These are phyloP conservation scores for Parascotia fuliginaria DNA, from an alignment of 2,888 invertebrate genomes.

Conservation along the genomic window DNA sequence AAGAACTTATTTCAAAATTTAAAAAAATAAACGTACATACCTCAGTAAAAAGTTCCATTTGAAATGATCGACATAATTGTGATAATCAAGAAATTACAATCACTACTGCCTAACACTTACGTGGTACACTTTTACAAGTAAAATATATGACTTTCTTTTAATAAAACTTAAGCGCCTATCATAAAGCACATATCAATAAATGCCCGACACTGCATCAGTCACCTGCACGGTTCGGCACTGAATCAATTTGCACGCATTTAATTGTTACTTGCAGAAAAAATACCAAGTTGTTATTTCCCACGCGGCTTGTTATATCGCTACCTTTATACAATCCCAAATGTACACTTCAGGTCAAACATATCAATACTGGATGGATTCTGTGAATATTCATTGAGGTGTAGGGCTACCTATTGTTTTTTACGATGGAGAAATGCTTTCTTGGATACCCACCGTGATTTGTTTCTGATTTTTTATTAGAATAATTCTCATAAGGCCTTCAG, in stretches of 20 bases:
- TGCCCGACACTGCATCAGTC: slow-evolving; percentile 14
- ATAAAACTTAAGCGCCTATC: slow-evolving; percentile 12
- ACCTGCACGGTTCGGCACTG: not conserved
- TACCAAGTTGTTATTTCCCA: slow-evolving; percentile 44
- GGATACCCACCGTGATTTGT: not conserved
- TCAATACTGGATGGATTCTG: slow-evolving; percentile 59
- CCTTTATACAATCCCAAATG: slow-evolving; percentile 55
- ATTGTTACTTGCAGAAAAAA: slow-evolving; percentile 33
- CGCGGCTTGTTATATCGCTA: slow-evolving; percentile 51
- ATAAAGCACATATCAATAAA: slow-evolving; percentile 25
- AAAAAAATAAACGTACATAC: too few species aligned
- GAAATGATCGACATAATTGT: too few species aligned
- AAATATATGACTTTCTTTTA: too few species aligned
- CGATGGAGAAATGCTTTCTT: slow-evolving; percentile 4
- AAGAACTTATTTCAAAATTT: too few species aligned
- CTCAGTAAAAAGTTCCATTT: too few species aligned
- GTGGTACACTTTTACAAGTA: too few species aligned
- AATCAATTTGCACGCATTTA: slow-evolving; percentile 44
- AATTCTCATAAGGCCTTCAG: not conserved
- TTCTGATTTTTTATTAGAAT: not conserved
- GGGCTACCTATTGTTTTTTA: slow-evolving; percentile 31
- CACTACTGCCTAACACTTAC: too few species aligned
- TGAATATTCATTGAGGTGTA: slow-evolving; percentile 61
- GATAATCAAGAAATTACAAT: too few species aligned
- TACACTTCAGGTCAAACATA: slow-evolving; percentile 55